Evolutionary conservation across 2,113 vertebrate species (phyloP).

Genomic region (Peromyscus californicus): DNA sequence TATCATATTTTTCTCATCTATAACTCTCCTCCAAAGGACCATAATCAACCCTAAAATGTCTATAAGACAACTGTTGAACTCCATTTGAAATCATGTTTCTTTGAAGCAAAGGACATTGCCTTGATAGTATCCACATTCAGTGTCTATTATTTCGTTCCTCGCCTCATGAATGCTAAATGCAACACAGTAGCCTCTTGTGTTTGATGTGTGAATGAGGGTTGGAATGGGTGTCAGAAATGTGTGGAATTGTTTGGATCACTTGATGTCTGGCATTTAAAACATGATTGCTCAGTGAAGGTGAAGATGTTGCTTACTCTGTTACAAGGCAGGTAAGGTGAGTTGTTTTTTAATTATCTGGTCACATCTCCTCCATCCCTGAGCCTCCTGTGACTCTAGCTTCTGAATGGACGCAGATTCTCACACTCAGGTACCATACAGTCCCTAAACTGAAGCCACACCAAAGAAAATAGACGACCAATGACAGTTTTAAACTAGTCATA

Average conservation of each 20-base stretch:
- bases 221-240: neutral
- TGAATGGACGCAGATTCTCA: neutral
- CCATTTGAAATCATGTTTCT: conserved; percentile 9
- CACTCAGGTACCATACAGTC: accelerated
- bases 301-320: neutral
- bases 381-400: neutral
- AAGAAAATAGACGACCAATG: neutral
- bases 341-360: neutral
- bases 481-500: neutral
- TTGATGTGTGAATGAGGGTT: conserved; percentile 45
- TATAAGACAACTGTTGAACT: neutral
- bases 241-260: conserved; percentile 18
- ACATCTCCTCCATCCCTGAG: neutral
- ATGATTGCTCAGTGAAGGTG: neutral
- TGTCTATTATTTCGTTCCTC: neutral
- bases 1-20: neutral
- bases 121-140: neutral
- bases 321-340: neutral
- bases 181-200: neutral
- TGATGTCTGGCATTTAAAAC: conserved; percentile 1
- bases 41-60: neutral
- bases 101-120: neutral
- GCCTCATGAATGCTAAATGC: neutral
- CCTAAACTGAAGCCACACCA: neutral
- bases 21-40: neutral